Evolutionary conservation across 2,888 invertebrate species (phyloP).

Genomic region (Leptinotarsa tumamoca): DNA sequence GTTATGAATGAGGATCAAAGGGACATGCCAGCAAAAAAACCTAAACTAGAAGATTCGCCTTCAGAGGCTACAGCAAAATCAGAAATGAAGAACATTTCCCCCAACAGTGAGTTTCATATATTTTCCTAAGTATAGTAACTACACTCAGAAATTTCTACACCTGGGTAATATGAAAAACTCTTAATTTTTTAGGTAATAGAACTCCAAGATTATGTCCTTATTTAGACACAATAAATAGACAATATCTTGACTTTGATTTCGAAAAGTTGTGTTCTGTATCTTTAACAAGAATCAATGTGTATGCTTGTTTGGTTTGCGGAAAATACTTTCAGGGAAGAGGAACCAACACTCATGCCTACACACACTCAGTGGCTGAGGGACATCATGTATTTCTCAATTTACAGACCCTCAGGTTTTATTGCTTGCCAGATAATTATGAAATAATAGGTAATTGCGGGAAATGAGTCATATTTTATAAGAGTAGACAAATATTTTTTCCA

Average conservation of each 20-base stretch:
- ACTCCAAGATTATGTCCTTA: constrained; percentile 84
- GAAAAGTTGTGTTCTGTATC: constrained; percentile 99
- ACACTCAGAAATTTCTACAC: not conserved
- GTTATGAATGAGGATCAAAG: not conserved
- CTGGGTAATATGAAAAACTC: not conserved
- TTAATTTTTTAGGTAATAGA: constrained; percentile 23
- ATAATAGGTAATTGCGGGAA: constrained; percentile 81
- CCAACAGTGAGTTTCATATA: not conserved
- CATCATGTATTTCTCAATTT: constrained; percentile 99
- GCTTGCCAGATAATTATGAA: constrained; percentile 99
- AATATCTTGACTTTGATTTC: constrained; percentile 98
- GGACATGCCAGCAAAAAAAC: not conserved
- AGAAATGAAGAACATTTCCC: not conserved
- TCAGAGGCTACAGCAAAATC: constrained; percentile 4
- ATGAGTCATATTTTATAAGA: constrained; percentile 10
- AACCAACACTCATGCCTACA: constrained; percentile 98
- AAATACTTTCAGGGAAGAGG: constrained; percentile 99
- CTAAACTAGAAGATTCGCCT: not conserved
- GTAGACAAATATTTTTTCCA: constrained; percentile 58
- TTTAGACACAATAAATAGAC: constrained; percentile 97
- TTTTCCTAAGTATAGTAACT: not conserved
- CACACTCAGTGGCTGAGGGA: constrained; percentile 96
- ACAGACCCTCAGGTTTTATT: constrained; percentile 97
- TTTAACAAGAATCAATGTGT: constrained; percentile 97
- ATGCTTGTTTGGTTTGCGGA: constrained; percentile 98